phyloP scores from a whole-genome alignment of 2,888 invertebrate genomes.

The Lathronympha strigana region DNA sequence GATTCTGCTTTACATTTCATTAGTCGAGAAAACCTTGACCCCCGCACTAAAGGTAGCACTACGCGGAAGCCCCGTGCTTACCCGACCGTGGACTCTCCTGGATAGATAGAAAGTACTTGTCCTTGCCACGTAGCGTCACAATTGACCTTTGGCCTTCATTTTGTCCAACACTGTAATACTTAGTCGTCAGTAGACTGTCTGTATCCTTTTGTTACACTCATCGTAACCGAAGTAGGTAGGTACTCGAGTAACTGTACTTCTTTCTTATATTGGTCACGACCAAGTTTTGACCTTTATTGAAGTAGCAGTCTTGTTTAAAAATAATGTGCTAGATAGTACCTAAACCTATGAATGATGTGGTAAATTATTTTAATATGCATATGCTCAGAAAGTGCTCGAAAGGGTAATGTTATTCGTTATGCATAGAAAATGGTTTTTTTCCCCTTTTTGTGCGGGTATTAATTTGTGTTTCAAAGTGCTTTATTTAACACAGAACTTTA shows the following conservation, averaged over 20 bases:
- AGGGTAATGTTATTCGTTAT: no score
- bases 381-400: no score
- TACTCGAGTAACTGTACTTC: not conserved
- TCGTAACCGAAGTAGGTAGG: not conserved
- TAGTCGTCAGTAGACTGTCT: not conserved
- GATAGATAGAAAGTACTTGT: constrained; percentile 82
- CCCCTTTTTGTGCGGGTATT: no score
- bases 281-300: not conserved
- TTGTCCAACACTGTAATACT: not conserved
- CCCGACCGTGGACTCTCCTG: constrained; percentile 71
- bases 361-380: no score
- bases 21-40: constrained; percentile 64
- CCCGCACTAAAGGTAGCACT: constrained; percentile 57
- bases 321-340: not conserved
- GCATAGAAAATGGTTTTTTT: no score
- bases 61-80: constrained; percentile 76
- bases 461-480: no score
- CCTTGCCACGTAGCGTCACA: constrained; percentile 64
- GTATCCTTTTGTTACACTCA: constrained; percentile 2
- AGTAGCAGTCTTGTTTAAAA: not conserved
- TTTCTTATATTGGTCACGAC: not conserved
- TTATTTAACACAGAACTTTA: no score
- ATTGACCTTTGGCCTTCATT: constrained; percentile 56
- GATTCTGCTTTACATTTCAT: constrained; percentile 7
- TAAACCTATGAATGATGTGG: not conserved